A percentile compares a stretch with the other conserved stretches of the same genome.
These are phyloP conservation scores for Phylloscopus trochiloides DNA, from an alignment of 2,113 vertebrate species.

Conservation along the genomic window DNA sequence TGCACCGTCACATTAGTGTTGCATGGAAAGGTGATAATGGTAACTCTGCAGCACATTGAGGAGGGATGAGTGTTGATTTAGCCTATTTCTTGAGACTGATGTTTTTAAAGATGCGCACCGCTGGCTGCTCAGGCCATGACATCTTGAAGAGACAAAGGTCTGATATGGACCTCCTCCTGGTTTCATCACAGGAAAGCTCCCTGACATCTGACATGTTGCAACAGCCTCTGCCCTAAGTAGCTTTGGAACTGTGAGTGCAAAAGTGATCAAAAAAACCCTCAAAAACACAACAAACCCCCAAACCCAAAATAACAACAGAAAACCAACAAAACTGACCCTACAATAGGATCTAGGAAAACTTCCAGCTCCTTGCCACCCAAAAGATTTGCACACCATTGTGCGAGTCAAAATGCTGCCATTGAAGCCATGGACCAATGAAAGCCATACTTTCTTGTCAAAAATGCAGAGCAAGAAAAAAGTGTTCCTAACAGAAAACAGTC, in stretches of 20 bases:
- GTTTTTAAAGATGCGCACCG: conserved; percentile 12
- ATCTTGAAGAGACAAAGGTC: conserved; percentile 41
- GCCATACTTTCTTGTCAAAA: not conserved
- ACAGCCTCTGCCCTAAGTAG: not conserved
- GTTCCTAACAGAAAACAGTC: rapidly evolving
- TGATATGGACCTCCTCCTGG: conserved; percentile 10
- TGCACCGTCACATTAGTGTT: not conserved
- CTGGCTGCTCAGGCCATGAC: not conserved
- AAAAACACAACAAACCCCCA: not conserved
- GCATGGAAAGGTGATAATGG: not conserved
- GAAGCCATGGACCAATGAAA: too few species aligned
- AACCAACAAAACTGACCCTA: not conserved
- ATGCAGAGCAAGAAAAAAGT: not conserved
- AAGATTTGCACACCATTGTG: not conserved
- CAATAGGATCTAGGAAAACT: not conserved
- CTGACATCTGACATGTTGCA: not conserved
- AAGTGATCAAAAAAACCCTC: not conserved
- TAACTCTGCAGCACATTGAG: not conserved
- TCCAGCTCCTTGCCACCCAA: not conserved
- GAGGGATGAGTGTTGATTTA: conserved; percentile 28
- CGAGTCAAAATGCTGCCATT: rapidly evolving
- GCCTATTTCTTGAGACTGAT: conserved; percentile 24
- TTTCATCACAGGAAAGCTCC: conserved; percentile 10
- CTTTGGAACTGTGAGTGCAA: not conserved
- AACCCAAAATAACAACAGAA: not conserved